Evolutionary conservation across 2,888 invertebrate species (phyloP).

Genomic region (Tetropium fuscum): DNA sequence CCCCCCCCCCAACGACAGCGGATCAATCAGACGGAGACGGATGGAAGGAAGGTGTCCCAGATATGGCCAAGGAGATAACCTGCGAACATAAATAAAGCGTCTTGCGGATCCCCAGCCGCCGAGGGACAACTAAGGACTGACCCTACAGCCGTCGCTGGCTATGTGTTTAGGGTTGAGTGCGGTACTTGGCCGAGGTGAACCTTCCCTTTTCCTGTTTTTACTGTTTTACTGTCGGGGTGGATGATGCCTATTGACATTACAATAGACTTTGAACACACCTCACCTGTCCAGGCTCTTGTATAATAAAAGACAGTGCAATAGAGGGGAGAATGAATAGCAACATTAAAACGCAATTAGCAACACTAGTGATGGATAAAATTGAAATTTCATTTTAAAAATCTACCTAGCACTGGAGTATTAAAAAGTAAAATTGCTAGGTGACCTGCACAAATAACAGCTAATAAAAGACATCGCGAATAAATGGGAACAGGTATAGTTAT

Average conservation of each 20-base stretch:
- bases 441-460: too few species aligned
- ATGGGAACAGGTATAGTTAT: too few species aligned
- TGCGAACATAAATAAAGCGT: slow-evolving; percentile 24
- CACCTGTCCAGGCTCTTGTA: too few species aligned
- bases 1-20: slow-evolving; percentile 8
- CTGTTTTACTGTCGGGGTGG: background rate
- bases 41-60: slow-evolving; percentile 9
- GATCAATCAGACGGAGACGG: slow-evolving; percentile 16
- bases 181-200: slow-evolving; percentile 1
- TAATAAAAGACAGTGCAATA: too few species aligned
- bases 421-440: too few species aligned
- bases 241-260: slow-evolving; percentile 1
- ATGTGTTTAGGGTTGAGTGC: slow-evolving; percentile 8
- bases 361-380: too few species aligned
- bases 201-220: background rate
- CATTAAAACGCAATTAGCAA: too few species aligned
- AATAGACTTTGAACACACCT: background rate
- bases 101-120: slow-evolving; percentile 6
- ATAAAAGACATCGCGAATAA: too few species aligned
- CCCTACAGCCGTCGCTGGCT: too few species aligned
- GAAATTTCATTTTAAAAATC: too few species aligned
- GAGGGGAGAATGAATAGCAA: too few species aligned
- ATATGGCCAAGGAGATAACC: slow-evolving; percentile 22
- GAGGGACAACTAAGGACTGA: slow-evolving; percentile 9
- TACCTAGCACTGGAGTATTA: too few species aligned